Conservation (phyloP, 2,888 invertebrate genomes). For the Strigamia transsilvanica region DNA sequence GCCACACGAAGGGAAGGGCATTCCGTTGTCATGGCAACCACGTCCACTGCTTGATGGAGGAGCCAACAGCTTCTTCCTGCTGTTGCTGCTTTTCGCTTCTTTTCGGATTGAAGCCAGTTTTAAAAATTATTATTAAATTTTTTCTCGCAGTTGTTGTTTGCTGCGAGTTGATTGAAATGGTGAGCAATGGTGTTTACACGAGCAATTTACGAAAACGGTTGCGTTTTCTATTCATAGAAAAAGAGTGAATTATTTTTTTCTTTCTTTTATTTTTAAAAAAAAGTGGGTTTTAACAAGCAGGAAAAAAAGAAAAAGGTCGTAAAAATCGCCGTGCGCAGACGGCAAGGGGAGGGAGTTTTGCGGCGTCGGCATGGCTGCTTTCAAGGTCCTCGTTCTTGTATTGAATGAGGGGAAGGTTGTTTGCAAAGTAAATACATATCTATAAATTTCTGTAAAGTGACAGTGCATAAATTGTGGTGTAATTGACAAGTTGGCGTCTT, state of each 20-base stretch:
- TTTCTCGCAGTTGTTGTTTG: neutral
- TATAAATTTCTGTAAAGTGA: slow-evolving; percentile 52
- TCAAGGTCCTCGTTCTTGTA: slow-evolving; percentile 26
- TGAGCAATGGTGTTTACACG: slow-evolving; percentile 33
- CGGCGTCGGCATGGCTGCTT: slow-evolving; percentile 49
- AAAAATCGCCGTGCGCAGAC: slow-evolving; percentile 49
- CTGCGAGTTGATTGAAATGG: slow-evolving; percentile 17
- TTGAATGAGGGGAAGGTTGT: slow-evolving; percentile 49
- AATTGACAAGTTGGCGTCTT: slow-evolving; percentile 51
- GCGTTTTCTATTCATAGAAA: slow-evolving; percentile 42
- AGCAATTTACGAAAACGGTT: slow-evolving; percentile 43
- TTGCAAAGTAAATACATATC: slow-evolving; percentile 52
- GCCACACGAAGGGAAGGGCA: slow-evolving; percentile 43
- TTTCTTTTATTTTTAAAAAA: neutral
- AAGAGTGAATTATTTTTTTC: neutral
- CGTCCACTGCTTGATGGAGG: slow-evolving; percentile 40
- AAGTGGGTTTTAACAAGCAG: slow-evolving; percentile 32
- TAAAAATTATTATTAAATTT: slow-evolving; percentile 22
- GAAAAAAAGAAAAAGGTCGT: slow-evolving; percentile 20
- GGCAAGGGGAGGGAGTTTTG: slow-evolving; percentile 47
- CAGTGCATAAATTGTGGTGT: slow-evolving; percentile 50
- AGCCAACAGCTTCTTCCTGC: slow-evolving; percentile 28
- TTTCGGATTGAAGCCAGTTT: neutral
- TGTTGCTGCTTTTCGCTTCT: slow-evolving; percentile 10
- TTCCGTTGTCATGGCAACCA: slow-evolving; percentile 39